These are phyloP conservation scores for Ptiloglossa arizonensis DNA, from an alignment of 1,140 invertebrate genomes.

Conservation along the genomic window DNA sequence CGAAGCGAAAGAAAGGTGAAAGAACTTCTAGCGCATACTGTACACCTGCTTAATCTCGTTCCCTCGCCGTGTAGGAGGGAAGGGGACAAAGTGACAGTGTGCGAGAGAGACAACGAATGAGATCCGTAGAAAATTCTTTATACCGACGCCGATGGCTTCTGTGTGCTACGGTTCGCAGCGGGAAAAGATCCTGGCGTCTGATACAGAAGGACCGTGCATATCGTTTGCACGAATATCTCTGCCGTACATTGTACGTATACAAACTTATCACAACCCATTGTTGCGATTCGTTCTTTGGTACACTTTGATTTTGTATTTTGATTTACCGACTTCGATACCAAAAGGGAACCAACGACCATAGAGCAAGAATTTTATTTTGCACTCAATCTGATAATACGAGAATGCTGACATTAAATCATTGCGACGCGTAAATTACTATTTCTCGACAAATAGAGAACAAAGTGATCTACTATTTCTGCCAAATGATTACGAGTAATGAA, in stretches of 20 bases:
- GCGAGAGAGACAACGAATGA: slow-evolving; percentile 51
- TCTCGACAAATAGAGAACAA: neutral
- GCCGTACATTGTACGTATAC: slow-evolving; percentile 33
- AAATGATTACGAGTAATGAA: no score
- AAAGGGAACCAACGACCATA: neutral
- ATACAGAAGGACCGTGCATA: slow-evolving; percentile 53
- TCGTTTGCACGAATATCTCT: slow-evolving; percentile 55
- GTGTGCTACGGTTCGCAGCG: slow-evolving; percentile 29
- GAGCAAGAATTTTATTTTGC: neutral
- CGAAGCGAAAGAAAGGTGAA: neutral
- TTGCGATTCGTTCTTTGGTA: slow-evolving; percentile 29
- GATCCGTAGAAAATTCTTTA: slow-evolving; percentile 74
- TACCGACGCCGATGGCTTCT: slow-evolving; percentile 58
- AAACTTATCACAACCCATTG: slow-evolving; percentile 34
- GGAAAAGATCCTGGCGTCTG: slow-evolving; percentile 57
- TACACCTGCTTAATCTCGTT: slow-evolving; percentile 48
- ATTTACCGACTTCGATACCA: no score
- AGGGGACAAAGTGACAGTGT: slow-evolving; percentile 46
- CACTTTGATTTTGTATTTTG: slow-evolving; percentile 36
- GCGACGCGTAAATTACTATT: neutral
- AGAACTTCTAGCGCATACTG: slow-evolving; percentile 40
- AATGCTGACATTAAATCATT: neutral
- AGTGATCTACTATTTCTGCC: no score
- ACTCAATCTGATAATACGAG: neutral
- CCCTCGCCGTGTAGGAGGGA: slow-evolving; percentile 22